Percentiles rank a stretch among this genome's conserved stretches.
These are phyloP conservation scores for Eilema caniola DNA, from an alignment of 2,888 invertebrate species.

Conservation along the genomic window DNA sequence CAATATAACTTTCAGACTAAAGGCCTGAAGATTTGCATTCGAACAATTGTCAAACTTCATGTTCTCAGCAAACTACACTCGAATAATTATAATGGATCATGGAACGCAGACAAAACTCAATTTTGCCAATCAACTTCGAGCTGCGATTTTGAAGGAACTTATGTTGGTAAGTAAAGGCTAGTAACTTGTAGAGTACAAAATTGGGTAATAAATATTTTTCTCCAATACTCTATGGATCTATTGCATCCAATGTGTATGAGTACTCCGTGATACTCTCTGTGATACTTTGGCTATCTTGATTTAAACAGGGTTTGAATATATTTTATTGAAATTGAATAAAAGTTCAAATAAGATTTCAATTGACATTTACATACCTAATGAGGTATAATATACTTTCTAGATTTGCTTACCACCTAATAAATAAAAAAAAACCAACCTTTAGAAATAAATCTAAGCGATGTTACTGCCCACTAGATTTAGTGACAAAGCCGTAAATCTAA, in stretches of 20 bases:
- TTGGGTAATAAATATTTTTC: no score
- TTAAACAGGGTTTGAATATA: no score
- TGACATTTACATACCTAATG: background rate
- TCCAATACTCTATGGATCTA: no score
- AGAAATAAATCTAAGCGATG: background rate
- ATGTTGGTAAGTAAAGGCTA: background rate
- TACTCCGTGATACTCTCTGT: no score
- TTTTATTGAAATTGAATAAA: no score
- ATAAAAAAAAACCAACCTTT: background rate
- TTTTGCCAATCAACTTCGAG: background rate
- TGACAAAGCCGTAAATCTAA: conserved; percentile 45
- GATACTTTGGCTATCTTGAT: no score
- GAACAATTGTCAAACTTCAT: conserved; percentile 22
- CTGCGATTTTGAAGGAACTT: conserved; percentile 8
- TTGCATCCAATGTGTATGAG: no score
- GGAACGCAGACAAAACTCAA: background rate
- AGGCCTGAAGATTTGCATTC: conserved; percentile 16
- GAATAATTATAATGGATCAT: conserved; percentile 26
- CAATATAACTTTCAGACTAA: conserved; percentile 16
- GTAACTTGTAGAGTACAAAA: background rate
- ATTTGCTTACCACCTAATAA: background rate
- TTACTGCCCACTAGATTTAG: conserved; percentile 8
- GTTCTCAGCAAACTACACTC: conserved; percentile 31
- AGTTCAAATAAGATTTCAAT: background rate
- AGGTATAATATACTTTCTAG: no score